Evolutionary conservation across 2,113 vertebrate species (phyloP).

Genomic region (Noturus placidus): DNA sequence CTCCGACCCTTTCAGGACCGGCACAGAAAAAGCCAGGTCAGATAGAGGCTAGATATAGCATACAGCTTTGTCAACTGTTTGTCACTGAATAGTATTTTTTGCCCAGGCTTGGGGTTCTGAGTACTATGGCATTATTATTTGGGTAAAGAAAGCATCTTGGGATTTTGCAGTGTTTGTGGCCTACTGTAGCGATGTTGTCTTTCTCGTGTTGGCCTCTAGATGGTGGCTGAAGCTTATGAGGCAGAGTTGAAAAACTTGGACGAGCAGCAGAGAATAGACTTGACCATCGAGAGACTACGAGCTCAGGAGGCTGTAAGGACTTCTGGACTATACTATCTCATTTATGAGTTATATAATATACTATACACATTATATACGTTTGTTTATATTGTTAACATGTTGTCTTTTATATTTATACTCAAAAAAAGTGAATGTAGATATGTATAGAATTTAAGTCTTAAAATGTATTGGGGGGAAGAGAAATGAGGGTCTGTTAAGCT

Average conservation of each 20-base stretch:
- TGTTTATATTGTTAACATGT: not conserved
- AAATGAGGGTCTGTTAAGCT: not conserved
- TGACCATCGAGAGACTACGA: constrained; percentile 68
- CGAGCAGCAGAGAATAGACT: constrained; percentile 68
- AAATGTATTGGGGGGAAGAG: no score
- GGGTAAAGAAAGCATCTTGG: not conserved
- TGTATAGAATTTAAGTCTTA: no score
- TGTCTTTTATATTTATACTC: not conserved
- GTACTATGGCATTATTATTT: not conserved
- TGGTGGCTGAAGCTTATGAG: constrained; percentile 74
- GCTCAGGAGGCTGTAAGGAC: constrained; percentile 69
- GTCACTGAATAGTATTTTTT: not conserved
- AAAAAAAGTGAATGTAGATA: no score
- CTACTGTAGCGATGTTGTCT: not conserved
- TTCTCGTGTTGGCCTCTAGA: constrained; percentile 58
- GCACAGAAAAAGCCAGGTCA: constrained; percentile 31
- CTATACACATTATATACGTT: no score
- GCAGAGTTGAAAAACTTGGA: constrained; percentile 78
- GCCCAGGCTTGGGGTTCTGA: not conserved
- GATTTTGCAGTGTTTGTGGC: not conserved
- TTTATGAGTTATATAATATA: not conserved
- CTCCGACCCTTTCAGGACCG: not conserved
- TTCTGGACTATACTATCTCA: not conserved
- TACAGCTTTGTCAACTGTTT: not conserved
- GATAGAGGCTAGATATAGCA: not conserved